A percentile compares a stretch with the other conserved stretches of the same genome.
Conservation (phyloP, 2,888 invertebrate species). For the Halocaridina rubra region DNA sequence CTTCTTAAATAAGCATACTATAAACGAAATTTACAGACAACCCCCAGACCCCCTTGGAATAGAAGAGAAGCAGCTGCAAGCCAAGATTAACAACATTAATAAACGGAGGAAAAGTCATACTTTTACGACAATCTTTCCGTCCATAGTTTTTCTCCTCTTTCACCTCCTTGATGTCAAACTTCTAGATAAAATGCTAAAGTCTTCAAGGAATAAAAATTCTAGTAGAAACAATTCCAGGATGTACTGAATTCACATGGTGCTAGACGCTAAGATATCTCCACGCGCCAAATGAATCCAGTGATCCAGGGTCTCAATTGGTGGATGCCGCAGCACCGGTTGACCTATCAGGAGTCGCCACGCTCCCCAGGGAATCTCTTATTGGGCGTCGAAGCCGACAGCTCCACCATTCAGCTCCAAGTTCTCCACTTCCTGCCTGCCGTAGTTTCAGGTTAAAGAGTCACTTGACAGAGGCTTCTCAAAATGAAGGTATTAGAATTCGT, state of each 20-base stretch:
- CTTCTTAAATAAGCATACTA: no score
- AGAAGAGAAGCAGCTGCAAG: neutral
- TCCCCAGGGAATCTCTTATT: constrained; percentile 37
- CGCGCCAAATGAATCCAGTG: constrained; percentile 59
- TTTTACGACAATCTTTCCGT: neutral
- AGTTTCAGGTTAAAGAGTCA: constrained; percentile 45
- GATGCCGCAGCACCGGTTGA: constrained; percentile 34
- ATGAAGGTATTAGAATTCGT: constrained; percentile 29
- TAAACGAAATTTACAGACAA: neutral
- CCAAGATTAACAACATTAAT: neutral
- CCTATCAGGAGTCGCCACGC: constrained; percentile 38
- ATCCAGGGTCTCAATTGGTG: constrained; percentile 54
- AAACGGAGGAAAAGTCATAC: neutral
- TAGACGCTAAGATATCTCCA: constrained; percentile 53
- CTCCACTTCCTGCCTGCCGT: constrained; percentile 19
- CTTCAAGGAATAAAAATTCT: neutral
- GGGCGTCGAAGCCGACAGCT: constrained; percentile 6
- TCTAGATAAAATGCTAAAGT: neutral
- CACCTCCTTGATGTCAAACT: neutral
- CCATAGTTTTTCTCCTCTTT: neutral
- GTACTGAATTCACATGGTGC: constrained; percentile 62
- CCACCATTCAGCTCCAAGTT: constrained; percentile 33
- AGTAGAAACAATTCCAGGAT: constrained; percentile 44
- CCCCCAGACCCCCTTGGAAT: neutral
- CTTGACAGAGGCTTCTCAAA: constrained; percentile 13